phyloP scores from a whole-genome alignment of 2,888 invertebrate genomes.

The Drosophila quinaria region DNA sequence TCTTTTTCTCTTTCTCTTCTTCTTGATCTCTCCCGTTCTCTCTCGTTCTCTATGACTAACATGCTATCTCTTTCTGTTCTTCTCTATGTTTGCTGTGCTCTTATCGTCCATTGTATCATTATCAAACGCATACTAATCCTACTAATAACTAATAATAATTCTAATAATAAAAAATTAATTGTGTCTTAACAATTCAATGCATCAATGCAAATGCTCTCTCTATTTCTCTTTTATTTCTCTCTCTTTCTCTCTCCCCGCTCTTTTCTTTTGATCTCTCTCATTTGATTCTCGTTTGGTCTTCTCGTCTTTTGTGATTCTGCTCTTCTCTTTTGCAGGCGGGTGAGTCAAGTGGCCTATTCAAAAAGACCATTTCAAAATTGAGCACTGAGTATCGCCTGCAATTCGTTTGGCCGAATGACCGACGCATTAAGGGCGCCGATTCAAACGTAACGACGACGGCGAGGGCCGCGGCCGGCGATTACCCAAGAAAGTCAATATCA shows the following conservation, averaged over 20 bases:
- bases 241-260: conserved; percentile 41
- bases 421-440: conserved; percentile 86
- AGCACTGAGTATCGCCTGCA: conserved; percentile 95
- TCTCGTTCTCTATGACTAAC: conserved; percentile 50
- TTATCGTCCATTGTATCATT: conserved; percentile 50
- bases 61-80: conserved; percentile 47
- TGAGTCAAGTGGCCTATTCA: conserved; percentile 90
- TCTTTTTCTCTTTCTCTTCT: conserved; percentile 60
- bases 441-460: conserved; percentile 86
- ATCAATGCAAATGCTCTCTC: conserved; percentile 58
- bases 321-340: conserved; percentile 86
- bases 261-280: conserved; percentile 47
- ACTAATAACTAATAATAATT: conserved; percentile 38
- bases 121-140: conserved; percentile 28
- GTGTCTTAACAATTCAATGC: conserved; percentile 55
- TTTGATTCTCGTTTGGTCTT: conserved; percentile 52
- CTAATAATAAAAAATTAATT: conserved; percentile 32
- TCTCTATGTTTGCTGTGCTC: conserved; percentile 55
- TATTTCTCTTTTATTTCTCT: conserved; percentile 37
- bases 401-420: conserved; percentile 93
- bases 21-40: conserved; percentile 40
- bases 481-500: conserved; percentile 93
- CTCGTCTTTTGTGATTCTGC: conserved; percentile 74
- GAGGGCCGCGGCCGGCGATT: conserved; percentile 81
- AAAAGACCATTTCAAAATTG: conserved; percentile 90